phyloP scores from a whole-genome alignment of 1,140 invertebrate species.

The Pemphigus obesinymphae region DNA sequence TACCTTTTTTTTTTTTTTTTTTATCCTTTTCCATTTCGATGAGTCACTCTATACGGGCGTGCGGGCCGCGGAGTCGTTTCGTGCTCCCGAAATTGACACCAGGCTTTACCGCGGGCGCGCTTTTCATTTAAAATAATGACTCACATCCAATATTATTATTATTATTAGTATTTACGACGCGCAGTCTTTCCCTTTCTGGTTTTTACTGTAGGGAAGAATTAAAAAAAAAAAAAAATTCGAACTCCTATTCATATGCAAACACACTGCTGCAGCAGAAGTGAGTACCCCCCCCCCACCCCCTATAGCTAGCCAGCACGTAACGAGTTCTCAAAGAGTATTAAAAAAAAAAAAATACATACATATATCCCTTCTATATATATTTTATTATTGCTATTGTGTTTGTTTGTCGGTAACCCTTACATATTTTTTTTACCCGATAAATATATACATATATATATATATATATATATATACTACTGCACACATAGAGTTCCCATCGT shows the following conservation, averaged over 20 bases:
- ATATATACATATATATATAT: neutral
- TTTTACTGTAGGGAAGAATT: conserved; percentile 39
- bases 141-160: conserved; percentile 38
- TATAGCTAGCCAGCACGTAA: conserved; percentile 31
- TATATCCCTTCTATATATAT: conserved; percentile 25
- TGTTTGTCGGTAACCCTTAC: conserved; percentile 42
- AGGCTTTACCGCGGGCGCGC: neutral
- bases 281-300: conserved; percentile 10
- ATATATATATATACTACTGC: neutral
- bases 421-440: conserved; percentile 31
- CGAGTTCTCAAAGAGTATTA: conserved; percentile 40
- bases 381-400: conserved; percentile 42
- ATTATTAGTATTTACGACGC: conserved; percentile 38
- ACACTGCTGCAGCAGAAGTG: conserved; percentile 25
- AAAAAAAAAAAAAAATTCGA: conserved; percentile 34
- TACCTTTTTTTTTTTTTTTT: neutral
- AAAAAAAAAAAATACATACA: conserved; percentile 11
- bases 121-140: conserved; percentile 42
- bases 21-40: neutral
- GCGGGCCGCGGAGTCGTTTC: too few relatives aligned
- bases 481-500: conserved; percentile 4
- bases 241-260: conserved; percentile 42
- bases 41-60: too few relatives aligned
- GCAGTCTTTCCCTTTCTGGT: neutral
- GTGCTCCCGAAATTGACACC: conserved; percentile 27